Conservation (phyloP, 2,113 vertebrate species). For the Elgaria multicarinata region DNA sequence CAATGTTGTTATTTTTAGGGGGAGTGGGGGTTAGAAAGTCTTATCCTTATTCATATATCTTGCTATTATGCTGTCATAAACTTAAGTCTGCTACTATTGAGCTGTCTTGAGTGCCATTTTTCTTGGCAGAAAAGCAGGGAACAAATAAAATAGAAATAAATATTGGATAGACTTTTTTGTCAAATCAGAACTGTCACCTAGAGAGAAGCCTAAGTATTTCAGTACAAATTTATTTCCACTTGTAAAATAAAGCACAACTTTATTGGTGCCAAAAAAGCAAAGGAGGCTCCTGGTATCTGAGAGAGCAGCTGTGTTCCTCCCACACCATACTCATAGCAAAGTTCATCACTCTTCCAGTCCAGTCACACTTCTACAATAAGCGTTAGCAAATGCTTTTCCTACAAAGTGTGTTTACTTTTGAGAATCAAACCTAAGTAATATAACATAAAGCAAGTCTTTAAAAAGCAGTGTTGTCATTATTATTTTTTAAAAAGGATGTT, state of each 20-base stretch:
- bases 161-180: not conserved
- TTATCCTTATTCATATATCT: not conserved
- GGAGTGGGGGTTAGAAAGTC: not conserved
- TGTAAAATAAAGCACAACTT: not conserved
- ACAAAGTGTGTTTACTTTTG: not conserved
- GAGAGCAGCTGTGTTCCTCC: not conserved
- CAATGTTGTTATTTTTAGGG: too few relatives aligned
- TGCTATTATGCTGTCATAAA: not conserved
- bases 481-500: too few relatives aligned
- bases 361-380: not conserved
- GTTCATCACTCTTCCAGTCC: not conserved
- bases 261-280: not conserved
- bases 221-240: not conserved
- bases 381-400: not conserved
- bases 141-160: too few relatives aligned
- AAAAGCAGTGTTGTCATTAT: not conserved
- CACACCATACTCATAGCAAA: not conserved
- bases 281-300: not conserved
- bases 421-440: not conserved
- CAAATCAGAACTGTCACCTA: constrained; percentile 4
- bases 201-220: not conserved
- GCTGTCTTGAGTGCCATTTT: too few relatives aligned
- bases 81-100: too few relatives aligned
- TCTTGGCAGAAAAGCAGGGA: too few relatives aligned
- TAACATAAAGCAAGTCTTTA: not conserved